These are phyloP conservation scores for Corydoras maculifer DNA, from an alignment of 2,113 vertebrate genomes.

Conservation along the genomic window DNA sequence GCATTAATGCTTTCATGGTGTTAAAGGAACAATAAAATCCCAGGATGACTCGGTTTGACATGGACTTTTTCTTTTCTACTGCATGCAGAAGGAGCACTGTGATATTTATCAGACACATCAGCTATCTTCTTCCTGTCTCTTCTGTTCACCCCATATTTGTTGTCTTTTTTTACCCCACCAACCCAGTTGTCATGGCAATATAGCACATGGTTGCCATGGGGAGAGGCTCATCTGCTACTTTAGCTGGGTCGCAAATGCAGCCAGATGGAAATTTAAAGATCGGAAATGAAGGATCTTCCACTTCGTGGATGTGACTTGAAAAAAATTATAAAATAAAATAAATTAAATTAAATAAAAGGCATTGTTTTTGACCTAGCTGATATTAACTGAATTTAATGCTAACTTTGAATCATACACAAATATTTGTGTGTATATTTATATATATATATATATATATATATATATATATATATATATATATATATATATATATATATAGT, in stretches of 20 bases:
- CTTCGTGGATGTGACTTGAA: background rate
- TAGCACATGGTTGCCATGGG: conserved; percentile 69
- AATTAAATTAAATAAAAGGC: too few relatives aligned
- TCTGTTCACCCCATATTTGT: conserved; percentile 41
- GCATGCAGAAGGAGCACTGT: conserved; percentile 1
- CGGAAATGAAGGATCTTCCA: background rate
- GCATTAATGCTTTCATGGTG: background rate
- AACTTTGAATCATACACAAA: too few relatives aligned
- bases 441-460: too few relatives aligned
- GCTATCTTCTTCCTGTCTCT: conserved; percentile 43
- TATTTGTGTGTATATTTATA: too few relatives aligned
- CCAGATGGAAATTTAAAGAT: conserved; percentile 24
- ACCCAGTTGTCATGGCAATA: conserved; percentile 69
- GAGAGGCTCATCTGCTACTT: conserved; percentile 53
- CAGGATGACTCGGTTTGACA: background rate
- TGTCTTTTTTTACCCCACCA: conserved; percentile 48
- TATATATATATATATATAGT: too few relatives aligned
- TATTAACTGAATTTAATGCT: too few relatives aligned
- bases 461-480: too few relatives aligned
- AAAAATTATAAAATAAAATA: too few relatives aligned
- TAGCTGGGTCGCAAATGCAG: conserved; percentile 45
- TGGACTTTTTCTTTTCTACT: background rate
- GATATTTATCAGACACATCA: conserved; percentile 24
- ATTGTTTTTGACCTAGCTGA: too few relatives aligned
- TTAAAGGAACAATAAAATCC: background rate